Base-by-base conservation (phyloP, 2,888 invertebrate species). In the Conus canariensis region DNA sequence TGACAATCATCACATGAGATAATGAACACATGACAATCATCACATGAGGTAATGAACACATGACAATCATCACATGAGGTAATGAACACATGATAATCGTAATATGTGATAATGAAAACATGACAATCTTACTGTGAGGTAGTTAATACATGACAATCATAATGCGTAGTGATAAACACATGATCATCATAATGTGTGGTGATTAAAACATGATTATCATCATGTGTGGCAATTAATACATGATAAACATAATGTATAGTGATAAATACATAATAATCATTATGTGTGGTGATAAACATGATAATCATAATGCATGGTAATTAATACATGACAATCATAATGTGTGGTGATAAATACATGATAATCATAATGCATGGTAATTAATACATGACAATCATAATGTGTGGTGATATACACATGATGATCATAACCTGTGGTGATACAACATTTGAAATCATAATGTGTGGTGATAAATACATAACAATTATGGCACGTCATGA, bases 311-410 rank as follows among this genome's bases (percentile, higher is more conserved):
- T 30, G 30, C 2, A 2, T 30, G 30, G 30, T 30, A 30, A 30
- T 64, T 64, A 16, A 64, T 16, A 70, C 14, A 89, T 56, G n/a
- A 83, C 64, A 12, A 74, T 74, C 74, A 77, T 87, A 22, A 85
- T 9, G 7, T n/a, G 67, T 25, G 14, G 22, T 80, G 56, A 19
- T 45, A 87, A 87, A 25, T 74, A 86, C 12, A 98, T 98, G 45
- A 45, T 4, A 45, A 45, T 45, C 4, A 4, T 45, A 45, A 45
- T 45, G 45, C 4, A 3, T 4, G 45, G 4, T 45, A 45, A 45
- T 99, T 98, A 96, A 98, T 98, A 96, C 99, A 99, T 64, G 64
- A 19, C 45, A 45, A 45, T 3, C 45, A 45, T 45, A 45, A 77
- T 90, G 45, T 45, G 4, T 45, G 45, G 45, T 45, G 45, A 45